Percentiles rank a stretch among this genome's conserved stretches.
Conservation (phyloP, 2,797 vertebrate species). For the Poeciliopsis presidionis region DNA sequence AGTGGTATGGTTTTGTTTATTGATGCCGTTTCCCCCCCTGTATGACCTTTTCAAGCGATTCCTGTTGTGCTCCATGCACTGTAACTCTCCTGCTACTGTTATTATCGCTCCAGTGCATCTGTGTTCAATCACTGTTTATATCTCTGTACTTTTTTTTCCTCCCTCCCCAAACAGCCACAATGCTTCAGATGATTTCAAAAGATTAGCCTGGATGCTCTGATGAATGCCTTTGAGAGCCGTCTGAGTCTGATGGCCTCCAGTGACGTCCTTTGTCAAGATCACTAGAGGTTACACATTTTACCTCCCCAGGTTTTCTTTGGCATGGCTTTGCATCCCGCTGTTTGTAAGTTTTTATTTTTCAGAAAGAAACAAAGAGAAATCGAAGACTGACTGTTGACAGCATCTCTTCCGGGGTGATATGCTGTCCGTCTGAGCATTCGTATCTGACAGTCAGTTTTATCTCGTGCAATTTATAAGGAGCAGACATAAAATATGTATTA, state of each 20-base stretch:
- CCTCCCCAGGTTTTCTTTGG: slow-evolving; percentile 47
- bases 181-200: slow-evolving; percentile 29
- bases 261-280: slow-evolving; percentile 54
- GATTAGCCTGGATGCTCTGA: slow-evolving; percentile 30
- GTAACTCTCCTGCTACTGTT: slow-evolving; percentile 20
- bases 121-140: slow-evolving; percentile 45
- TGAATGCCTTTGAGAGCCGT: slow-evolving; percentile 52
- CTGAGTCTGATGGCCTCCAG: slow-evolving; percentile 50
- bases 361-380: slow-evolving; percentile 41
- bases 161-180: slow-evolving; percentile 5
- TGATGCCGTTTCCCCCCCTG: not conserved
- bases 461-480: slow-evolving; percentile 3
- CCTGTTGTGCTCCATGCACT: slow-evolving; percentile 4
- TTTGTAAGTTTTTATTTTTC: slow-evolving; percentile 50
- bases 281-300: slow-evolving; percentile 56
- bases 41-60: slow-evolving; percentile 52
- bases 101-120: slow-evolving; percentile 37
- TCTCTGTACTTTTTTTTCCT: slow-evolving; percentile 14
- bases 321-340: slow-evolving; percentile 50
- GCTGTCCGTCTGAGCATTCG: not conserved
- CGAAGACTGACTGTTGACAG: slow-evolving; percentile 33
- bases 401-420: slow-evolving; percentile 26
- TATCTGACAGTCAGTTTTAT: slow-evolving; percentile 4
- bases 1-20: slow-evolving; percentile 21
- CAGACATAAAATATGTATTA: not conserved